Percentiles rank a stretch among this genome's conserved stretches.
phyloP scores from a whole-genome alignment of 2,888 invertebrate species.

The Ischnus inquisitorius region DNA sequence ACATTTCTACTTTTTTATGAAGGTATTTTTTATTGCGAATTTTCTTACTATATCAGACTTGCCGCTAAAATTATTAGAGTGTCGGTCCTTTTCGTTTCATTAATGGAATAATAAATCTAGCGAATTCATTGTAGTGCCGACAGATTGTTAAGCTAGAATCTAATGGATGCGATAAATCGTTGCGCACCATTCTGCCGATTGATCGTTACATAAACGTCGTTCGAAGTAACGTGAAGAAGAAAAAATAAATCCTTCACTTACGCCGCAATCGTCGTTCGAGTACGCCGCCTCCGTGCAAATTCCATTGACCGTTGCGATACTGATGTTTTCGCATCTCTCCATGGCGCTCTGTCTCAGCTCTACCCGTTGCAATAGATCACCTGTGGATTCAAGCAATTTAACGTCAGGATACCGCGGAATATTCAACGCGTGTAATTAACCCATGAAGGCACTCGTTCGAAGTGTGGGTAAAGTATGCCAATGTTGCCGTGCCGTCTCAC shows the following conservation, averaged over 20 bases:
- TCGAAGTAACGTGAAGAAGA: background rate
- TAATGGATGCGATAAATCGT: too few relatives aligned
- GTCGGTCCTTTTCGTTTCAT: too few relatives aligned
- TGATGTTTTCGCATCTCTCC: slow-evolving; percentile 94
- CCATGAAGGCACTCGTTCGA: background rate
- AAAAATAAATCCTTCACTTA: slow-evolving; percentile 87
- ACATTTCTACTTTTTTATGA: too few relatives aligned
- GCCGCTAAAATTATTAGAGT: too few relatives aligned
- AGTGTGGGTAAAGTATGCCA: slow-evolving; percentile 33
- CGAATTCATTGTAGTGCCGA: too few relatives aligned
- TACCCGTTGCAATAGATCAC: slow-evolving; percentile 92
- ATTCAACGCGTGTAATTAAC: background rate
- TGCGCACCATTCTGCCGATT: background rate
- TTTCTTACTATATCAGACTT: too few relatives aligned
- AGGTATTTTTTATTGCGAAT: too few relatives aligned
- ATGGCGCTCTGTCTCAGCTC: slow-evolving; percentile 92
- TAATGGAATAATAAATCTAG: too few relatives aligned
- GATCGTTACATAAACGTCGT: background rate
- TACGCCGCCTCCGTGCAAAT: slow-evolving; percentile 93
- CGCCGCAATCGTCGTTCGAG: slow-evolving; percentile 93
- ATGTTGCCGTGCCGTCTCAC: background rate
- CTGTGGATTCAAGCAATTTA: slow-evolving; percentile 73
- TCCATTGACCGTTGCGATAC: slow-evolving; percentile 93
- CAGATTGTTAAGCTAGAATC: too few relatives aligned
- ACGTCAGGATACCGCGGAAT: slow-evolving; percentile 11